Evolutionary conservation across 2,113 vertebrate genomes (phyloP).

Genomic region (Atractosteus spatula): DNA sequence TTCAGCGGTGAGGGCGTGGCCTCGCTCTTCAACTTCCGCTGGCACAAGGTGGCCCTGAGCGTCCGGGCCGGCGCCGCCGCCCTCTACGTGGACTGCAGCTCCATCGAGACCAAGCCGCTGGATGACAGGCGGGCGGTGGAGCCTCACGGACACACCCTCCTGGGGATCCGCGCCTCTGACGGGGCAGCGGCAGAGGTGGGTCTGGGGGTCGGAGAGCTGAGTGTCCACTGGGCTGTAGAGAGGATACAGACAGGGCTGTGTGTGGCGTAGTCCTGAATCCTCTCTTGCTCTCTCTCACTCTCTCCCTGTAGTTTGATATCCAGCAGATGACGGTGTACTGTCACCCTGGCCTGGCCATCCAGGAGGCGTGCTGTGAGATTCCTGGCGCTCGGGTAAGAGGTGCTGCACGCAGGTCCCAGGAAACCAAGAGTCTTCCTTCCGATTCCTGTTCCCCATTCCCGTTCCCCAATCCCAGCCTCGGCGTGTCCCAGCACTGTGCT

Average conservation of each 20-base stretch:
- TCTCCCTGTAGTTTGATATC: constrained; percentile 76
- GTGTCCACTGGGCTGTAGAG: neutral
- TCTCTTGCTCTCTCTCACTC: neutral
- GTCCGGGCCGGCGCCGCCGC: constrained; percentile 65
- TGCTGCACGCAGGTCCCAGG: neutral
- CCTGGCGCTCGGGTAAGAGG: constrained; percentile 75
- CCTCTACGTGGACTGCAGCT: constrained; percentile 81
- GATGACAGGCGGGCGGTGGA: constrained; percentile 46
- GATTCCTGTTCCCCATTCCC: too few relatives aligned
- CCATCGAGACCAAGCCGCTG: constrained; percentile 80
- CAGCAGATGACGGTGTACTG: constrained; percentile 90
- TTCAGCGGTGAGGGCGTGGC: constrained; percentile 75
- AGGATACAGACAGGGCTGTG: too few relatives aligned
- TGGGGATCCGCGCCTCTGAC: constrained; percentile 72
- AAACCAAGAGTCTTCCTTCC: neutral
- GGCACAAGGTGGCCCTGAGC: constrained; percentile 87
- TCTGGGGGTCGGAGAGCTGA: neutral
- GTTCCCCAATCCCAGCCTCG: too few relatives aligned
- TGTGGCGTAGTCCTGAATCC: too few relatives aligned
- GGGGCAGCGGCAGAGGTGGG: constrained; percentile 76
- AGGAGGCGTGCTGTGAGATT: constrained; percentile 91
- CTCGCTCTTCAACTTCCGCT: constrained; percentile 79
- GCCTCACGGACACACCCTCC: constrained; percentile 71
- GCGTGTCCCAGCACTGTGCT: too few relatives aligned
- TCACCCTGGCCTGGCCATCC: constrained; percentile 74